Evolutionary conservation across 30 jellyfish, hydroid and myxozoan genomes (phyloP).

Genomic region (Chironex yamaguchii): DNA sequence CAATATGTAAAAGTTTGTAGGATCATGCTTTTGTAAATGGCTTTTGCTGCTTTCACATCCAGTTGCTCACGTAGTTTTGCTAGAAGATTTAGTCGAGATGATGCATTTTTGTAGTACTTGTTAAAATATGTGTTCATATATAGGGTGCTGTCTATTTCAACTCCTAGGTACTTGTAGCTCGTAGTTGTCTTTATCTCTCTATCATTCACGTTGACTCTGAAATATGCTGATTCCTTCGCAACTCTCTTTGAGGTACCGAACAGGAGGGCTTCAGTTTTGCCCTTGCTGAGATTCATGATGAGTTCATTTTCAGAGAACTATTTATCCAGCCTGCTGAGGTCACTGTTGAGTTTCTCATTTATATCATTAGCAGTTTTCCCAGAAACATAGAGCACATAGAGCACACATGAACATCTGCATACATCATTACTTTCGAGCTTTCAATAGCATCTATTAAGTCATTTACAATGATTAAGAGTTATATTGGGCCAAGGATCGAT

Average conservation of each 20-base stretch:
- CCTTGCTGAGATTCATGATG: conserved; percentile 59
- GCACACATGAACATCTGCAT: conserved; percentile 50
- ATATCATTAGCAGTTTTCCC: conserved; percentile 58
- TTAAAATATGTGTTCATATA: neutral
- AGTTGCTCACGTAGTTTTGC: no score
- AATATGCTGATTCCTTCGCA: conserved; percentile 40
- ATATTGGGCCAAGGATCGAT: conserved; percentile 69
- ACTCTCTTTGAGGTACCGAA: conserved; percentile 60
- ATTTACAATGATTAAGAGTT: conserved; percentile 47
- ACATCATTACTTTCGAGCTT: conserved; percentile 41
- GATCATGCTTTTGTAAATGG: no score
- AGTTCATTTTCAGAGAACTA: conserved; percentile 60
- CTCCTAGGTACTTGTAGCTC: conserved; percentile 8
- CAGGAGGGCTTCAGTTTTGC: conserved; percentile 66
- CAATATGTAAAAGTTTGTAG: conserved; percentile 54
- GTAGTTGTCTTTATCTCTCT: neutral
- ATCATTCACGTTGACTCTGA: conserved; percentile 5
- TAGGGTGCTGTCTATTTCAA: neutral
- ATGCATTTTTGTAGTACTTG: neutral
- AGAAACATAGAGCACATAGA: conserved; percentile 42
- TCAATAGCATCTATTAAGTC: conserved; percentile 25
- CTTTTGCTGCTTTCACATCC: no score
- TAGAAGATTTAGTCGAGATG: no score
- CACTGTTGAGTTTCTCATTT: conserved; percentile 57
- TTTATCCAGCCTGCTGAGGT: conserved; percentile 40